Evolutionary conservation across 1,140 invertebrate genomes (phyloP), one percentile per base, ranked within the genome.

Genomic region (Linepithema humile): DNA sequence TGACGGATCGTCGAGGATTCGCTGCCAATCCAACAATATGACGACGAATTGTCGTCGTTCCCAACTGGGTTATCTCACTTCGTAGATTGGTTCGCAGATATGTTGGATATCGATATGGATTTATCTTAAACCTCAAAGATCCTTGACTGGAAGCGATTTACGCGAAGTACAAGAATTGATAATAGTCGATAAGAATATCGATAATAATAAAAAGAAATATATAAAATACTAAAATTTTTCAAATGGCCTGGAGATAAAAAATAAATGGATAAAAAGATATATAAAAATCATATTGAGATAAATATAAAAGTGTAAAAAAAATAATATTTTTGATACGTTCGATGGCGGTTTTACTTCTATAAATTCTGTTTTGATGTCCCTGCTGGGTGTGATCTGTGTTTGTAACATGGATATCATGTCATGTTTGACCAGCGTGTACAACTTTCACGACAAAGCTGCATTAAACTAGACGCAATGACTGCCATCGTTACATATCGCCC

Each of bases 1-100:
- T 85, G 80, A 85, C 80, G 15, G 43, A 85, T 83, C 84, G 84
- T 10, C 70, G 67, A 20, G 80, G 53, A 83, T 85, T 85, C 70
- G 60, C 74, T 69, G 60, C 45, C 50, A 75, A 59, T 75, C 60
- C 78, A 83, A 75, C 80, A 82, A 74, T 65, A 75, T 62, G 69
- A 32, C 84, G 80, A 85, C 78, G 84, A 73, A 85, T 74, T 85
- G 84, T 53, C 70, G 57, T 38, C 80, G 80, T 45, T 85, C 65
- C 43, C 64, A 45, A 65, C 48, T 38, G 29, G 50, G 35, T 53
- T 57, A 64, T 80, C 75, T 83, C 78, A 72, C 65, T 50, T 67
- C 84, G 35, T 43, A 83, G 69, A 85, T 85, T 85, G 84, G 32
- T 73, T 83, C 62, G 69, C 57, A 32, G 45, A 83, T 64, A 53